Evolutionary conservation across 2,113 vertebrate genomes (phyloP).

Genomic region (Nothoprocta pentlandii): DNA sequence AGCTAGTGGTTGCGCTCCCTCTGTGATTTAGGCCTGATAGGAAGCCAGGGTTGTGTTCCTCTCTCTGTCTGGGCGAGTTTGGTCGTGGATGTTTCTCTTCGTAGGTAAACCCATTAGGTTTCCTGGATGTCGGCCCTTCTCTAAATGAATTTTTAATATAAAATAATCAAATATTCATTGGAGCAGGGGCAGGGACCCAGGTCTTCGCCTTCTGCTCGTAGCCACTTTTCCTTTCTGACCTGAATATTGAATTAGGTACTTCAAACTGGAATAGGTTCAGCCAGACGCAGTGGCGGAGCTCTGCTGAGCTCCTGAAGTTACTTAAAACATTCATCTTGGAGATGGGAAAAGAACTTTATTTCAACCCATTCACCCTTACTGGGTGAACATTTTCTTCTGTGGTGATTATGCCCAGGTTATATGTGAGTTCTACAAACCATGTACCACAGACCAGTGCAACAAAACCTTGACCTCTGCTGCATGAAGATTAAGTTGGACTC

Average conservation of each 20-base stretch:
- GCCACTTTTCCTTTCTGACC: conserved; percentile 31
- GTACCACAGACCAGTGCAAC: no score
- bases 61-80: not conserved
- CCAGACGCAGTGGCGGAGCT: not conserved
- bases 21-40: not conserved
- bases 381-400: not conserved
- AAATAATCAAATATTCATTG: conserved; percentile 43
- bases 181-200: not conserved
- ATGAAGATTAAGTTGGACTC: not conserved
- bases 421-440: not conserved
- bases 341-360: not conserved
- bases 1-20: not conserved
- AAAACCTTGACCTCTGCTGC: not conserved
- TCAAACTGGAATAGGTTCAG: not conserved
- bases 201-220: not conserved
- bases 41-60: not conserved
- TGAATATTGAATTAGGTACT: conserved; percentile 31
- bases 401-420: not conserved
- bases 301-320: not conserved
- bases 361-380: not conserved
- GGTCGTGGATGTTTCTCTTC: not conserved
- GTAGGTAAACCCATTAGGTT: not conserved
- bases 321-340: not conserved
- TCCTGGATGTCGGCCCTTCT: conserved; percentile 14
- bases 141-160: conserved; percentile 51